Evolutionary conservation across 2,888 invertebrate species (phyloP).

Genomic region (Torymus aiolomorphi): DNA sequence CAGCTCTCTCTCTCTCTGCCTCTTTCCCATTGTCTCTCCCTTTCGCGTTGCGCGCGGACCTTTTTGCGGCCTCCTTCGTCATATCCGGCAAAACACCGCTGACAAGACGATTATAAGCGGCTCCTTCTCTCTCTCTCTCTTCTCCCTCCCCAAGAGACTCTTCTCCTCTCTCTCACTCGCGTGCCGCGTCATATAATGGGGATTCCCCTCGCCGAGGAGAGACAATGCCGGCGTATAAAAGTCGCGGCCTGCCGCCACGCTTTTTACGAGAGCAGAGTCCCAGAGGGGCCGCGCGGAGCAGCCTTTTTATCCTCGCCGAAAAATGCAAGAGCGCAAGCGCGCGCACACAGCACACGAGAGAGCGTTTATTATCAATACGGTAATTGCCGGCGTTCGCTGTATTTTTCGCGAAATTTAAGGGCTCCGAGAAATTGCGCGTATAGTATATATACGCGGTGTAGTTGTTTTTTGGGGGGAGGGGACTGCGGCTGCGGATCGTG

Average conservation of each 20-base stretch:
- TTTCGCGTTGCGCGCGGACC: conserved; percentile 48
- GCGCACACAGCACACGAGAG: not conserved
- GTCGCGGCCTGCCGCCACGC: conserved; percentile 7
- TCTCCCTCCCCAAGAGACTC: conserved; percentile 11
- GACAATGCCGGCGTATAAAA: conserved; percentile 37
- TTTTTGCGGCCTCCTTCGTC: conserved; percentile 61
- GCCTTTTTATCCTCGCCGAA: conserved; percentile 55
- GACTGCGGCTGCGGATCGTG: too few relatives aligned
- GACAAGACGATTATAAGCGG: conserved; percentile 68
- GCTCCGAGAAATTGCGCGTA: not conserved
- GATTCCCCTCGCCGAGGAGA: not conserved
- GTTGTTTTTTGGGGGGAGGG: too few relatives aligned
- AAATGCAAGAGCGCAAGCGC: conserved; percentile 33
- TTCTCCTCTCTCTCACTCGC: conserved; percentile 21
- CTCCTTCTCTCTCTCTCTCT: conserved; percentile 37
- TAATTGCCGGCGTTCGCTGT: conserved; percentile 50
- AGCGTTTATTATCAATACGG: conserved; percentile 56
- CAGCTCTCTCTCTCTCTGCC: not conserved
- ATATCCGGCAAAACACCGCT: conserved; percentile 66
- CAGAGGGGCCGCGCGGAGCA: conserved; percentile 16
- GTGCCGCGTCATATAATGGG: conserved; percentile 39
- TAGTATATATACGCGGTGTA: not conserved
- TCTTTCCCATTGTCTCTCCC: conserved; percentile 48
- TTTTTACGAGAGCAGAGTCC: conserved; percentile 41
- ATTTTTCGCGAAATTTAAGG: conserved; percentile 52